Base-by-base conservation (phyloP, 53 echinoderm and acorn worm genomes). In the Crossaster papposus region DNA sequence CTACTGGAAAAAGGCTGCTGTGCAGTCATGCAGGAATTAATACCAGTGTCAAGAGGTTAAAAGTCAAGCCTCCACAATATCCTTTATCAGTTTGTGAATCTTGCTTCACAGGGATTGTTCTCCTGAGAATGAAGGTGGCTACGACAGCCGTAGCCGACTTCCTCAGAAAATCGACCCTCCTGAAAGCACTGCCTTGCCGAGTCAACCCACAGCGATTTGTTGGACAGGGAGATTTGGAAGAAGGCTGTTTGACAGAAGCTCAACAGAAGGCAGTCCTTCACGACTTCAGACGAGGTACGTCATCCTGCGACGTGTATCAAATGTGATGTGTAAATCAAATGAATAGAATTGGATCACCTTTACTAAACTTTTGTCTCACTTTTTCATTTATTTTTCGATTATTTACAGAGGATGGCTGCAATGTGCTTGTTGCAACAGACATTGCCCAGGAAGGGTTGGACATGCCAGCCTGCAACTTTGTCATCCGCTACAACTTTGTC, bases 401-500 rank as follows among this genome's bases (percentile, higher is more conserved):
- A 1, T 78, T 7, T 65, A 70, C 82, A 92, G 92, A 86, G 20
- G 81, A 86, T 51, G 81, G 85, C 36, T 90, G 86, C 76, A 95
- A 95, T 63, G 79, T 95, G 51, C 78, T 95, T 18, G 94, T 95
- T 8, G 95, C 95, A 23, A 95, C 95, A 2, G 94, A 95, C 58
- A 94, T 95, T 20, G 94, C 94, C 30, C 94, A 94, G 63, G 95
- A 94, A 70, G 94, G 94, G 10, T 86, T 94, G 62, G 89, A 94
- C 83, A 90, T 94, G 81, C 94, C 95, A 24, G 92, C 88, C 11
- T 94, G 94, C 38, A 94, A 94, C 88, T 86, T 94, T 72, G 94
- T 95, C 85, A 95, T 95, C 81, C 80, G 94, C 28, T 94, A 92
- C 64, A 95, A 95, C 81, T 94, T 92, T 70, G 95, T 95, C 17